Percentiles rank a stretch among this genome's conserved stretches.
phyloP scores from a whole-genome alignment of 2,113 vertebrate genomes.

The Megalops atlanticus region DNA sequence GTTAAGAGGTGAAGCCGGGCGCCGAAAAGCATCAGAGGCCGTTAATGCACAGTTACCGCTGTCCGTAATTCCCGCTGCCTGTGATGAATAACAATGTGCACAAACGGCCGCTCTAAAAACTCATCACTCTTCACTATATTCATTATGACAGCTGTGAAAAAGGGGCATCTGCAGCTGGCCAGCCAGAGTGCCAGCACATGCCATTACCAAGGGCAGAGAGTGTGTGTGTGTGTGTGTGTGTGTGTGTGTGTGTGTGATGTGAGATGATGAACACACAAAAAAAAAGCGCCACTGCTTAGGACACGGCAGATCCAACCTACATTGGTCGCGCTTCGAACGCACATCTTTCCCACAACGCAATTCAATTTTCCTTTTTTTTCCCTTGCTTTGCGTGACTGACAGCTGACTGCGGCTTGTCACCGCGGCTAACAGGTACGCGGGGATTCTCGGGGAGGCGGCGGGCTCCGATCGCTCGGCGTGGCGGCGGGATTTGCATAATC shows the following conservation, averaged over 20 bases:
- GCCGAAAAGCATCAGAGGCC: background rate
- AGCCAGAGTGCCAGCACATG: background rate
- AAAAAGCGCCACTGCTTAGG: slow-evolving; percentile 12
- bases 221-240: background rate
- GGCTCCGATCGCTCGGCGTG: slow-evolving; percentile 31
- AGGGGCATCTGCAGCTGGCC: background rate
- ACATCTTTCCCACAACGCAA: slow-evolving; percentile 38
- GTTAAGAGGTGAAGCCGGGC: background rate
- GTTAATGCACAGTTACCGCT: background rate
- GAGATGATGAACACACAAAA: no score
- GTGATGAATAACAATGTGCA: background rate
- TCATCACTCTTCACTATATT: background rate
- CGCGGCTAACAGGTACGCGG: slow-evolving; percentile 38
- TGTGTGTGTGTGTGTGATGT: background rate
- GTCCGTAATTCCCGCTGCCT: background rate
- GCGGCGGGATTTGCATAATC: slow-evolving; percentile 60
- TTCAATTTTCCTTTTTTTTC: slow-evolving; percentile 34
- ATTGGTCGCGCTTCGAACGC: no score
- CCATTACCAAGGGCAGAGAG: background rate
- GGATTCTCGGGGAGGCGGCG: slow-evolving; percentile 35
- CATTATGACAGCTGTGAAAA: background rate
- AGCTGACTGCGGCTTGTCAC: slow-evolving; percentile 51
- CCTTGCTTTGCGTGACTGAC: slow-evolving; percentile 43
- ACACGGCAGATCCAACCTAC: background rate
- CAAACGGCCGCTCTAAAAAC: background rate